A percentile compares a stretch with the other conserved stretches of the same genome.
Conservation (phyloP, 1,140 invertebrate species). For the Copidosoma floridanum region DNA sequence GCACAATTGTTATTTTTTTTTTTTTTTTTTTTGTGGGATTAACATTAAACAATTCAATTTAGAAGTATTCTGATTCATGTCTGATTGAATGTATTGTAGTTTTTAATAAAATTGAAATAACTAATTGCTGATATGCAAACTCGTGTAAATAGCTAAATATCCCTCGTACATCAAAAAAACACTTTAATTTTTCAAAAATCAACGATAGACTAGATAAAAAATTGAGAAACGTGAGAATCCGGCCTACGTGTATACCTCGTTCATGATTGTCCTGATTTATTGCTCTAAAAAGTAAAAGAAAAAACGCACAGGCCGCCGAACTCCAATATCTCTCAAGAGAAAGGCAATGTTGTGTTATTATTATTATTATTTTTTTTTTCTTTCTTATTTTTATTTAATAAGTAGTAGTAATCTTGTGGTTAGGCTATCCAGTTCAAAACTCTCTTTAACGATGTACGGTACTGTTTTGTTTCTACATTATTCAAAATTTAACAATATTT, state of each 20-base stretch:
- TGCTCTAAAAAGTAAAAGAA: slow-evolving; percentile 51
- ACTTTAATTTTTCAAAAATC: no score
- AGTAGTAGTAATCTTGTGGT: no score
- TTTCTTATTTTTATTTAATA: no score
- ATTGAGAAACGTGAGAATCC: slow-evolving; percentile 22
- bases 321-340: slow-evolving; percentile 35
- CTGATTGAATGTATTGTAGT: no score
- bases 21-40: no score
- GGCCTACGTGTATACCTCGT: slow-evolving; percentile 34
- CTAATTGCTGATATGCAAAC: no score
- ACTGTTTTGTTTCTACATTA: slow-evolving; percentile 28
- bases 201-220: slow-evolving; percentile 34
- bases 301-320: slow-evolving; percentile 39
- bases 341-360: slow-evolving; percentile 54
- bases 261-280: slow-evolving; percentile 55
- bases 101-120: no score
- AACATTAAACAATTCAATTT: no score
- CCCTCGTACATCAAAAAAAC: no score
- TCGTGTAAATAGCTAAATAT: no score
- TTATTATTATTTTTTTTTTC: slow-evolving; percentile 26
- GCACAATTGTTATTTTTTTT: no score
- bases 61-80: no score
- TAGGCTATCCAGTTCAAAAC: slow-evolving; percentile 20
- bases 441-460: slow-evolving; percentile 27
- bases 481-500: slow-evolving; percentile 9